Base-by-base conservation (phyloP, 1,140 invertebrate species). In the Diachasmimorpha longicaudata region DNA sequence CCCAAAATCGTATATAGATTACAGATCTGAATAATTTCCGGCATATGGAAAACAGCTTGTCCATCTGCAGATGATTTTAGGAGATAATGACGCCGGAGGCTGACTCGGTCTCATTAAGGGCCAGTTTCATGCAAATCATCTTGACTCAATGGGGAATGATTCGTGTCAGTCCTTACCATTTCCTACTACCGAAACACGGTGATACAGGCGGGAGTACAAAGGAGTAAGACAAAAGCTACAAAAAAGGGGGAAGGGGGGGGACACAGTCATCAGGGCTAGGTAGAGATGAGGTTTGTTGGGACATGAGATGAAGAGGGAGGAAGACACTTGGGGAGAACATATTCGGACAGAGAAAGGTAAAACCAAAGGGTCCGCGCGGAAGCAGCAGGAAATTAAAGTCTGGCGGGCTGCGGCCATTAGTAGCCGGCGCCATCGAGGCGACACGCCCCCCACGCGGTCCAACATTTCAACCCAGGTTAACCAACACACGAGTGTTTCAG, bases 301-400 rank as follows among this genome's bases (percentile, higher is more conserved):
- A 25, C 36, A 46, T 16, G 48, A 74, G 68, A 55, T 70, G 39
- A 70, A 74, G 16, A n/a, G 48, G 48, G n/a, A 74, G 25, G 42
- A 55, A 71, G 48, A 58, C 19, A 58, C 72, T 73, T 76, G 77
- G 77, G 31, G 79, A 82, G 77, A 70, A 73, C 81, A 79, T 83
- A 87, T 87, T 88, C 81, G 82, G 86, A 85, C 77, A 75, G 80
- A 81, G 79, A 84, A 87, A 86, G 88, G 86, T 86, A 85, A 85
- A 84, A 85, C 81, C 84, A 86, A 80, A 86, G 85, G 83, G 86
- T 86, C 86, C 87, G 87, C 88, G 87, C 87, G 87, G 88, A 87
- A 88, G 87, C 86, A 85, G 85, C 86, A 89, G 88, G 88, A 89
- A 89, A 89, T 89, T 89, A 88, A 89, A 88, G 88, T 89, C 88